phyloP scores from a whole-genome alignment of 64 coral and sea anemone species.

The Acropora tenuis region DNA sequence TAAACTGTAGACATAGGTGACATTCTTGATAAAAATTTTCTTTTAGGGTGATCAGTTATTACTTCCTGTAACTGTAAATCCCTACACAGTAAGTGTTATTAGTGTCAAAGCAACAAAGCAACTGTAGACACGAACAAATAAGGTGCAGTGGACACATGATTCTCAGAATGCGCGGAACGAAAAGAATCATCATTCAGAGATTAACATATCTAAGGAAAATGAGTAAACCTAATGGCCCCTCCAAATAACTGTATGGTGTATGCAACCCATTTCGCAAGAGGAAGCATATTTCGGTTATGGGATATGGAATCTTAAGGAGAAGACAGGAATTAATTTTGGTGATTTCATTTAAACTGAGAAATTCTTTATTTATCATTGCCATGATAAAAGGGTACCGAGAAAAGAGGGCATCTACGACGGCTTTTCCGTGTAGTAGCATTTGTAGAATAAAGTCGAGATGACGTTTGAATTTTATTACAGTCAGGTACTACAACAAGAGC shows the following conservation, averaged over 20 bases:
- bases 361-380: background rate
- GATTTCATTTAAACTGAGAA: background rate
- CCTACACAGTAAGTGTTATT: background rate
- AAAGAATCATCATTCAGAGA: background rate
- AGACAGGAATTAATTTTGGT: background rate
- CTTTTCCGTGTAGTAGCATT: background rate
- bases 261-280: background rate
- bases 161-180: constrained; percentile 2
- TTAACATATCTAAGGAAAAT: too few species aligned
- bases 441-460: background rate
- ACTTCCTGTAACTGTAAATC: background rate
- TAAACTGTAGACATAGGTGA: background rate
- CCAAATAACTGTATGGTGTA: background rate
- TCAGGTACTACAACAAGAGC: background rate
- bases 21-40: background rate
- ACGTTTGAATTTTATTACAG: background rate
- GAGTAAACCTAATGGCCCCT: too few species aligned
- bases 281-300: background rate
- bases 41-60: background rate
- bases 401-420: too few species aligned
- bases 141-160: background rate
- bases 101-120: background rate
- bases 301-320: background rate
- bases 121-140: background rate
- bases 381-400: too few species aligned